Percentiles rank a stretch among this genome's conserved stretches.
These are phyloP conservation scores for Phalacrocorax brasilianus DNA, from an alignment of 2,113 vertebrate species.

Conservation along the genomic window DNA sequence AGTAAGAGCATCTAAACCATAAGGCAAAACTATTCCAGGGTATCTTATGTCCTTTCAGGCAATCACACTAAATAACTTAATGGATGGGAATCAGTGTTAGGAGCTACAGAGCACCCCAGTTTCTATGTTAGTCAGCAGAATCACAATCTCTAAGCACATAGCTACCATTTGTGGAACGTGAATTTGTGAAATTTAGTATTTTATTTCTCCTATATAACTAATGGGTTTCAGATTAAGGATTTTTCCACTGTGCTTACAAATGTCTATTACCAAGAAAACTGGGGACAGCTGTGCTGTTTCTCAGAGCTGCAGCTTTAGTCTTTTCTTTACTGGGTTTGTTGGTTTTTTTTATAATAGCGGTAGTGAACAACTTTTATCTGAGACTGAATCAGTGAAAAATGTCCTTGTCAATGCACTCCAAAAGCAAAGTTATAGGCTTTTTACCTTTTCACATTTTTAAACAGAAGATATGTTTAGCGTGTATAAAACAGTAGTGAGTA, in stretches of 20 bases:
- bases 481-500: not conserved
- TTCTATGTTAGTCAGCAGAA: not conserved
- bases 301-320: not conserved
- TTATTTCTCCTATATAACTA: not conserved
- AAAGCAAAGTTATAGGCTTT: not conserved
- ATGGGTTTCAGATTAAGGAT: not conserved
- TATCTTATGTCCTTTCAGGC: not conserved
- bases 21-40: not conserved
- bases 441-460: not conserved
- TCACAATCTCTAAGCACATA: not conserved
- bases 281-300: not conserved
- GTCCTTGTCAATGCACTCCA: not conserved
- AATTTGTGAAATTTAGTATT: not conserved
- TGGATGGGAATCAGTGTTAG: not conserved
- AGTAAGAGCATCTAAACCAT: not conserved
- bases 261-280: not conserved
- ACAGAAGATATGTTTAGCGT: not conserved
- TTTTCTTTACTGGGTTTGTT: not conserved
- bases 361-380: not conserved
- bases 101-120: not conserved
- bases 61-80: not conserved
- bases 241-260: conserved; percentile 5
- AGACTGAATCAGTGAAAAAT: not conserved
- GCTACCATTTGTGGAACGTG: not conserved
- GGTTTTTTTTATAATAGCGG: not conserved